These are phyloP conservation scores for Eugnorisma glareosa DNA, from an alignment of 2,888 invertebrate species.

Conservation along the genomic window DNA sequence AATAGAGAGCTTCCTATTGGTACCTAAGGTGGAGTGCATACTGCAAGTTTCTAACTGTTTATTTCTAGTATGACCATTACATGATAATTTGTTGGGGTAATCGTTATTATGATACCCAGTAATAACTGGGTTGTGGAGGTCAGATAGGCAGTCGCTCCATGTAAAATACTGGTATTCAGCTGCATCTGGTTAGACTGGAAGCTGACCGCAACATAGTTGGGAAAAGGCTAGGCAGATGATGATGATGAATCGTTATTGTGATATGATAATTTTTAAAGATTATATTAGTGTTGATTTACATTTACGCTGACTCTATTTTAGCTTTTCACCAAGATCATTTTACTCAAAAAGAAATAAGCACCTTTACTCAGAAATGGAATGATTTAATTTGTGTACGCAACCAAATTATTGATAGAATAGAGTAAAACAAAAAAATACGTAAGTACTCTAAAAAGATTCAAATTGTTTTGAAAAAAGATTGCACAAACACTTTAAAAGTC, in stretches of 20 bases:
- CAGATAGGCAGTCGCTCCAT: too few species aligned
- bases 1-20: constrained; percentile 68
- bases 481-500: background rate
- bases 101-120: too few species aligned
- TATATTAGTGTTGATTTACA: background rate
- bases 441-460: background rate
- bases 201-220: too few species aligned
- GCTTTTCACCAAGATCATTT: background rate
- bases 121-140: too few species aligned
- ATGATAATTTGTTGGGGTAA: background rate
- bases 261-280: background rate
- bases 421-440: background rate
- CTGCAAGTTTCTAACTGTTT: background rate
- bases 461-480: background rate
- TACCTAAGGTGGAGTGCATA: constrained; percentile 18
- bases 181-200: too few species aligned
- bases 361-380: background rate
- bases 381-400: background rate
- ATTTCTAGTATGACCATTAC: background rate
- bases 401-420: background rate
- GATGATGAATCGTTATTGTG: too few species aligned
- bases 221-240: too few species aligned
- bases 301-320: background rate
- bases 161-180: too few species aligned
- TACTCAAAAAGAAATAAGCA: background rate